phyloP scores from a whole-genome alignment of 2,113 vertebrate genomes.

The Chrysemys picta region DNA sequence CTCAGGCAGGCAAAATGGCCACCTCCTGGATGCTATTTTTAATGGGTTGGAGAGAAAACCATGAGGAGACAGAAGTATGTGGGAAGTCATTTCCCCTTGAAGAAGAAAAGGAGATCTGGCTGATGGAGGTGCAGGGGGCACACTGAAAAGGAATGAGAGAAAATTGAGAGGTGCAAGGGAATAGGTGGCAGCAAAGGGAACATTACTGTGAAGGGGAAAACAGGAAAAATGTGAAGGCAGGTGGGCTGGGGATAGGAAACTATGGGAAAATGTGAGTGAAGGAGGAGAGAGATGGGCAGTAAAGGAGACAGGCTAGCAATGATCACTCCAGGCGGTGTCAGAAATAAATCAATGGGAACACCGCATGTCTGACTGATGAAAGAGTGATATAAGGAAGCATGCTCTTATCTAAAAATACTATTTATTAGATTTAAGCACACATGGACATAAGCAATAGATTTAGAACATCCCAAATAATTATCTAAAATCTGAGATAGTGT shows the following conservation, averaged over 20 bases:
- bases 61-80: neutral
- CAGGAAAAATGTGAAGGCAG: neutral
- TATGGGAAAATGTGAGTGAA: neutral
- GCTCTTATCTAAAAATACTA: no score
- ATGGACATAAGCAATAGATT: no score
- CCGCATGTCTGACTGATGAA: no score
- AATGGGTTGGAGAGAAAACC: neutral
- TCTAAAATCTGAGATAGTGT: no score
- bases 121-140: no score
- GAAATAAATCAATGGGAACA: no score
- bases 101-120: neutral
- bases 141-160: no score
- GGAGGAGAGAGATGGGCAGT: neutral
- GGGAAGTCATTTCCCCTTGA: neutral
- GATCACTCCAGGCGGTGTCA: neutral
- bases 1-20: neutral
- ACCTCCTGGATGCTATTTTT: neutral
- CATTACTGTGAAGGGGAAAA: neutral
- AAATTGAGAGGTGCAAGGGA: neutral
- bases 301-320: neutral
- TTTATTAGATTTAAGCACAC: no score
- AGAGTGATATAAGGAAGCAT: no score
- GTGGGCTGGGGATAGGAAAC: neutral
- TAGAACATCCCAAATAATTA: no score
- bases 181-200: neutral